Conservation (phyloP, 1,140 invertebrate genomes). For the Sinonovacula constricta region DNA sequence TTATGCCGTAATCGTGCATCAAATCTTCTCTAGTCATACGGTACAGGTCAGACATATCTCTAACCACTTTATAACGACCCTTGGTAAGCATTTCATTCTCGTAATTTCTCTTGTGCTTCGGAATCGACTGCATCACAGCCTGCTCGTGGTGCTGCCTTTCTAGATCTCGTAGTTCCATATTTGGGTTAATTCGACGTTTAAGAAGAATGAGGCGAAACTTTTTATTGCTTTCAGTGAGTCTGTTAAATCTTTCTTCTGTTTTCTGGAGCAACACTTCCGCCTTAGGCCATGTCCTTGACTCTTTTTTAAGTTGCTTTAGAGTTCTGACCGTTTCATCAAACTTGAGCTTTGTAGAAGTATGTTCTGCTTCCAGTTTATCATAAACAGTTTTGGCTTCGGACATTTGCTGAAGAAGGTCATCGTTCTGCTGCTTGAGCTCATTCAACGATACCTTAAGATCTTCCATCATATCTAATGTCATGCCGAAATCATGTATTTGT, state of each 20-base stretch:
- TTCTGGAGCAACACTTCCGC: constrained; percentile 3
- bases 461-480: constrained; percentile 29
- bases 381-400: constrained; percentile 21
- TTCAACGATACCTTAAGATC: constrained; percentile 20
- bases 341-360: constrained; percentile 18
- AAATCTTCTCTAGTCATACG: constrained; percentile 12
- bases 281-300: constrained; percentile 20
- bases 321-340: constrained; percentile 11
- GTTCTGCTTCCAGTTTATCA: constrained; percentile 40
- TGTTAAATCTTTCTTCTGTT: constrained; percentile 15
- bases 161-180: constrained; percentile 15
- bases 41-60: constrained; percentile 4
- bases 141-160: constrained; percentile 1
- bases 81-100: constrained; percentile 4
- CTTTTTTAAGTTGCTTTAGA: constrained; percentile 21
- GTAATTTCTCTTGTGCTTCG: background rate
- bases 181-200: constrained; percentile 38
- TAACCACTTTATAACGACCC: constrained; percentile 18
- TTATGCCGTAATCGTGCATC: constrained; percentile 8
- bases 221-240: constrained; percentile 14
- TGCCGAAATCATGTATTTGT: constrained; percentile 33
- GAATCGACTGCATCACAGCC: constrained; percentile 7
- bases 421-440: constrained; percentile 19
- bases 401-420: constrained; percentile 34
- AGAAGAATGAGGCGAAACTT: constrained; percentile 27